phyloP scores from a whole-genome alignment of 2,888 invertebrate genomes.

The Zygaena filipendulae region DNA sequence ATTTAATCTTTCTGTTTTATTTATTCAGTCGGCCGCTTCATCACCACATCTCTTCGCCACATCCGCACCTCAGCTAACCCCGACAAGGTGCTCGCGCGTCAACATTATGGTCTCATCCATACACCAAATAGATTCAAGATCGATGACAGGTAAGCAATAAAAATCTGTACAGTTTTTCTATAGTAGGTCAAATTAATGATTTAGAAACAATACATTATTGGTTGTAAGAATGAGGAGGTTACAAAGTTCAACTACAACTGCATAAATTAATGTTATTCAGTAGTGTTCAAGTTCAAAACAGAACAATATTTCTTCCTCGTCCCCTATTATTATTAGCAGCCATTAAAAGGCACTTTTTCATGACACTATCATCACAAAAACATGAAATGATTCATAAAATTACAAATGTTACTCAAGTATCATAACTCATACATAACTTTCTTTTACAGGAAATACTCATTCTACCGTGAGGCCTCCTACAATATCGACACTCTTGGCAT shows the following conservation, averaged over 20 bases:
- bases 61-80: slow-evolving; percentile 82
- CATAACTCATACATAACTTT: no score
- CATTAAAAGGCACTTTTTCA: slow-evolving; percentile 1
- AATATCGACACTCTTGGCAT: slow-evolving; percentile 75
- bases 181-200: background rate
- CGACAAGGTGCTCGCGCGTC: slow-evolving; percentile 69
- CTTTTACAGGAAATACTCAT: slow-evolving; percentile 78
- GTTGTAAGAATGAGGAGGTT: no score
- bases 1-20: no score
- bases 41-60: slow-evolving; percentile 82
- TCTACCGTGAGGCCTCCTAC: slow-evolving; percentile 80
- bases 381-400: no score
- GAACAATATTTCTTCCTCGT: background rate
- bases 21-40: slow-evolving; percentile 81
- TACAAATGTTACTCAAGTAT: no score
- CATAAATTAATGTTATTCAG: no score
- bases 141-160: slow-evolving; percentile 71
- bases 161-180: background rate
- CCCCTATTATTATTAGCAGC: background rate
- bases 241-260: no score
- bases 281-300: no score
- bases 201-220: no score
- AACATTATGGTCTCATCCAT: slow-evolving; percentile 63
- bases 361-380: background rate
- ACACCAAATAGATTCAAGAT: slow-evolving; percentile 67